A percentile compares a stretch with the other conserved stretches of the same genome.
These are phyloP conservation scores for Zoanthus solanderi DNA, from an alignment of 92 coral and sea anemone genomes.

Conservation along the genomic window DNA sequence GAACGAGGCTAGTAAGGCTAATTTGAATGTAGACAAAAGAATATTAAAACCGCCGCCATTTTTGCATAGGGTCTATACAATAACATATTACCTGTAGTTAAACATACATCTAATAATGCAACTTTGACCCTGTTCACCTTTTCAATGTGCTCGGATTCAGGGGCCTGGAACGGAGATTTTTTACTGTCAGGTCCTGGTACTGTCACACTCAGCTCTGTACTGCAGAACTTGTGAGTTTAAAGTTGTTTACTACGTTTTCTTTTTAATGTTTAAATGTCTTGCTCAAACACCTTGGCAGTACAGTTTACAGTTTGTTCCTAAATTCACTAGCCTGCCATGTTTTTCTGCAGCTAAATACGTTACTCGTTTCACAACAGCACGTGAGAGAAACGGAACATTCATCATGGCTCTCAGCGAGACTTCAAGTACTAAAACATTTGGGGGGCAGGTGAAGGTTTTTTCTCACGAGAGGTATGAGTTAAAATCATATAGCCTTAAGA, in stretches of 20 bases:
- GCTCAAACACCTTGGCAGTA: background rate
- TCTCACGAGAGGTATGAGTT: slow-evolving; percentile 75
- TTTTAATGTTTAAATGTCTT: slow-evolving; percentile 1
- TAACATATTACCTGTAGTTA: too few species aligned
- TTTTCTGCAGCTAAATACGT: slow-evolving; percentile 25
- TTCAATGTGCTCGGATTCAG: too few species aligned
- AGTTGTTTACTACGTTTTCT: background rate
- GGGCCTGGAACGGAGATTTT: slow-evolving; percentile 17
- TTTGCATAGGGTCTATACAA: too few species aligned
- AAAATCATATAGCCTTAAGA: background rate
- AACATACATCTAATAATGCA: too few species aligned
- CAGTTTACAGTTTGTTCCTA: background rate
- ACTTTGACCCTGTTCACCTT: too few species aligned
- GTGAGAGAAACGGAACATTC: slow-evolving; percentile 9
- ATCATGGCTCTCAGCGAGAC: slow-evolving; percentile 81
- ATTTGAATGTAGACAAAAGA: too few species aligned
- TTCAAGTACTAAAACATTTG: slow-evolving; percentile 82
- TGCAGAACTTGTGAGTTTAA: slow-evolving; percentile 6
- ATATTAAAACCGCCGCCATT: too few species aligned
- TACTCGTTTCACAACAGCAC: background rate
- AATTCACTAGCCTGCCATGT: slow-evolving; percentile 1
- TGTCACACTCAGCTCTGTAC: background rate
- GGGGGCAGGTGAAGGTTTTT: slow-evolving; percentile 90
- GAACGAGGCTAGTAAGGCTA: too few species aligned
- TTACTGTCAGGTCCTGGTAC: background rate